Conservation (phyloP, 2,797 vertebrate species). For the Parambassis ranga region DNA sequence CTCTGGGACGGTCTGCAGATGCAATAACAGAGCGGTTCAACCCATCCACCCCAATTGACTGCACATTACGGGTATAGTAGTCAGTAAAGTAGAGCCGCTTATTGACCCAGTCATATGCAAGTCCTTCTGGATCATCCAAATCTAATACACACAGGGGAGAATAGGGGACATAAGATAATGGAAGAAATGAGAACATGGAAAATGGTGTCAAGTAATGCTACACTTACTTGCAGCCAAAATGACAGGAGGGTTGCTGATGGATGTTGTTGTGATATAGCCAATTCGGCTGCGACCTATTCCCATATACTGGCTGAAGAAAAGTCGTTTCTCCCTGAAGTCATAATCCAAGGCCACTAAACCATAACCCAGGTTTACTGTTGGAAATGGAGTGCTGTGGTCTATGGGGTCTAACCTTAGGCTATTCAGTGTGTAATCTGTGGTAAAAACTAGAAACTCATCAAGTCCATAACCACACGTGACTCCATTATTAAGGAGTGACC, state of each 20-base stretch:
- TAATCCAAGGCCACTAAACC: conserved; percentile 84
- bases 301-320: conserved; percentile 86
- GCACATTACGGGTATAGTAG: conserved; percentile 82
- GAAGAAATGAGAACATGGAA: neutral
- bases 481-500: conserved; percentile 83
- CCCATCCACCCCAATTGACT: conserved; percentile 86
- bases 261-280: conserved; percentile 81
- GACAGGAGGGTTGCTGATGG: conserved; percentile 73
- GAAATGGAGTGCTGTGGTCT: conserved; percentile 87
- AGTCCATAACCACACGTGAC: conserved; percentile 85
- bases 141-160: conserved; percentile 78
- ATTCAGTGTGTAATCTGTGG: conserved; percentile 84
- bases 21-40: conserved; percentile 83
- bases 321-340: conserved; percentile 82
- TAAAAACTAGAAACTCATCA: conserved; percentile 88
- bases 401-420: conserved; percentile 86
- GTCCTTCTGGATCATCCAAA: conserved; percentile 85
- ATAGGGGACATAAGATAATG: neutral
- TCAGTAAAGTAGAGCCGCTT: conserved; percentile 92
- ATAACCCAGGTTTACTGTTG: conserved; percentile 74
- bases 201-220: neutral
- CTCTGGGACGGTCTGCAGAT: conserved; percentile 83
- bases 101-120: conserved; percentile 94
- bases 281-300: conserved; percentile 82
- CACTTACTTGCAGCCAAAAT: conserved; percentile 83